A percentile compares a stretch with the other conserved stretches of the same genome.
phyloP scores from a whole-genome alignment of 1,140 invertebrate species.

The Paralvinella palmiformis region DNA sequence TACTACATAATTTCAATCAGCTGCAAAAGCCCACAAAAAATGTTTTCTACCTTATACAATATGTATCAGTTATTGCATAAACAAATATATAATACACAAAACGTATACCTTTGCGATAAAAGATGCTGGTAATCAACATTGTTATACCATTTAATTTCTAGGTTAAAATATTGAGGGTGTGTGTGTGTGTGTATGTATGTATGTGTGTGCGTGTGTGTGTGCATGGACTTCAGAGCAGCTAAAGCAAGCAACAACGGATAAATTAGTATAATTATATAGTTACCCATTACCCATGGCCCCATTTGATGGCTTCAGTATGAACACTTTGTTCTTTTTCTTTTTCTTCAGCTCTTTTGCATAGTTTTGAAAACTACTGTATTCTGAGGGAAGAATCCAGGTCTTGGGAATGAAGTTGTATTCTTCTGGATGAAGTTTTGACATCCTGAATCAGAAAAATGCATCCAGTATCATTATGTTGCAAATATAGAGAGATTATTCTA shows the following conservation, averaged over 20 bases:
- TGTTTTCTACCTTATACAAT: neutral
- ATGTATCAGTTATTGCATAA: neutral
- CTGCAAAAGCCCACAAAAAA: neutral
- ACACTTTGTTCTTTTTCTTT: constrained; percentile 42
- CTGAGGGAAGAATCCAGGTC: constrained; percentile 49
- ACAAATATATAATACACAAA: neutral
- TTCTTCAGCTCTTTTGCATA: constrained; percentile 44
- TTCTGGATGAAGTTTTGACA: constrained; percentile 42
- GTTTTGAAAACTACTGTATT: constrained; percentile 37
- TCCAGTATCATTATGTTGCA: neutral
- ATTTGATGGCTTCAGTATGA: constrained; percentile 49
- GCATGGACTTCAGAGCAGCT: neutral
- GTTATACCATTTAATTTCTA: neutral
- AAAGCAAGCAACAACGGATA: neutral
- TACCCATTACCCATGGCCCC: constrained; percentile 51
- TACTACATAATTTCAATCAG: neutral
- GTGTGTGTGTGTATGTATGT: constrained; percentile 3
- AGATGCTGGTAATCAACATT: neutral
- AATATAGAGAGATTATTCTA: neutral
- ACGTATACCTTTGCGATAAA: neutral
- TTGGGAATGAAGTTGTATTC: constrained; percentile 48
- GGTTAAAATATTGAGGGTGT: neutral
- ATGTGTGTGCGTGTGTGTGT: constrained; percentile 5
- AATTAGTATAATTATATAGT: constrained; percentile 11
- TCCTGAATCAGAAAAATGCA: constrained; percentile 27